phyloP scores from a whole-genome alignment of 2,113 vertebrate species.

The Tragulus kanchil region DNA sequence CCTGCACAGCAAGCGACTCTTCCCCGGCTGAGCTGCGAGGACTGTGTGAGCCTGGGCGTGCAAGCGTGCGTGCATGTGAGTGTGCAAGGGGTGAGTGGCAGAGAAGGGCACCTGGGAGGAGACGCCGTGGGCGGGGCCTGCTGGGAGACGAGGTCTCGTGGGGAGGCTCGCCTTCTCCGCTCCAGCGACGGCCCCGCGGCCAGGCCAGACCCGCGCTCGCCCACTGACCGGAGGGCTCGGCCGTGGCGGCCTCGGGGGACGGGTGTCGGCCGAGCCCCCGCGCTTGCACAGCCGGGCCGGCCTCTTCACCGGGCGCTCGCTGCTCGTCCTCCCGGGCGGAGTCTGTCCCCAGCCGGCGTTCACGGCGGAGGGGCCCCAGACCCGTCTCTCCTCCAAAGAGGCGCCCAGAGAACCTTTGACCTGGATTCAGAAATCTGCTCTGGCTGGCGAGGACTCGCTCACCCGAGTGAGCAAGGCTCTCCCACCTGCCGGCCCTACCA shows the following conservation, averaged over 20 bases:
- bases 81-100: neutral
- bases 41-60: neutral
- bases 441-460: neutral
- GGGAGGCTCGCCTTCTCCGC: neutral
- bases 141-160: rapidly evolving
- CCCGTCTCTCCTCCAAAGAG: neutral
- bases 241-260: rapidly evolving
- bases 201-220: neutral
- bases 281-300: neutral
- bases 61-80: neutral
- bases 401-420: neutral
- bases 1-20: too few species aligned
- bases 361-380: too few species aligned
- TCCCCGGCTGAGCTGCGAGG: too few species aligned
- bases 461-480: neutral
- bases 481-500: neutral
- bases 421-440: neutral
- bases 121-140: neutral
- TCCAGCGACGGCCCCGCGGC: neutral
- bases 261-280: neutral
- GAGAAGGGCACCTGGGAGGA: neutral
- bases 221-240: neutral
- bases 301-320: neutral
- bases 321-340: neutral
- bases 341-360: neutral